These are phyloP conservation scores for Nestor notabilis DNA, from an alignment of 2,113 vertebrate species.

Conservation along the genomic window DNA sequence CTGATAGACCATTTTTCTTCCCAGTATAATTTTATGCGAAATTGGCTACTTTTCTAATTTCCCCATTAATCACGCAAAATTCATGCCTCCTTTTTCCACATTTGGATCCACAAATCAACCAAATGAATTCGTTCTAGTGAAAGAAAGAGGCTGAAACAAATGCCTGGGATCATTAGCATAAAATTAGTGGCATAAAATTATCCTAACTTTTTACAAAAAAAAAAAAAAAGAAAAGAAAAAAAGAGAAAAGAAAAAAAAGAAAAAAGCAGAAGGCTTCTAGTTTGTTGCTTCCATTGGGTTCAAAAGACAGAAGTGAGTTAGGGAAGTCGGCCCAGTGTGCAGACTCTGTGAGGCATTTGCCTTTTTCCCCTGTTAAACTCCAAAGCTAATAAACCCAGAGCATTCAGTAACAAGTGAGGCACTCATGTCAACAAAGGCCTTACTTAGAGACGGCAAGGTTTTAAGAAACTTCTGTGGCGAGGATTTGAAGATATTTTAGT, in stretches of 20 bases:
- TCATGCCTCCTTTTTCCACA: not conserved
- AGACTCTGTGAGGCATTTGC: conserved; percentile 10
- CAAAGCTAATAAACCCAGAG: conserved; percentile 25
- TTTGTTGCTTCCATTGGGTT: not conserved
- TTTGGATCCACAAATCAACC: not conserved
- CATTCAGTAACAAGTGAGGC: conserved; percentile 41
- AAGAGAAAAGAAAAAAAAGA: not conserved
- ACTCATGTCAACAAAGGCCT: conserved; percentile 71
- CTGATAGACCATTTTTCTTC: conserved; percentile 22
- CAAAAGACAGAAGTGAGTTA: not conserved
- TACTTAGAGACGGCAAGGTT: conserved; percentile 26
- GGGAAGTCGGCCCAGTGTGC: not conserved
- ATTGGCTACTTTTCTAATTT: conserved; percentile 25
- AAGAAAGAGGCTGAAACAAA: conserved; percentile 20
- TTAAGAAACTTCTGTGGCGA: conserved; percentile 53
- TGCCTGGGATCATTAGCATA: not conserved
- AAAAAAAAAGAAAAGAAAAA: not conserved
- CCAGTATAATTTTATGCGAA: not conserved
- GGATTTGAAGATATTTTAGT: conserved; percentile 57
- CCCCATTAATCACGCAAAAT: not conserved
- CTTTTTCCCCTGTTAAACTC: conserved; percentile 42
- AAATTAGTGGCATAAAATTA: not conserved
- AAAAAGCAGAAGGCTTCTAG: not conserved
- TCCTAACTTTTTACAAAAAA: not conserved
- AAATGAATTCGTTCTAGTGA: not conserved